Evolutionary conservation across 1,140 invertebrate species (phyloP), one percentile per base, ranked within the genome.

Genomic region (Ostrea denselamellosa): DNA sequence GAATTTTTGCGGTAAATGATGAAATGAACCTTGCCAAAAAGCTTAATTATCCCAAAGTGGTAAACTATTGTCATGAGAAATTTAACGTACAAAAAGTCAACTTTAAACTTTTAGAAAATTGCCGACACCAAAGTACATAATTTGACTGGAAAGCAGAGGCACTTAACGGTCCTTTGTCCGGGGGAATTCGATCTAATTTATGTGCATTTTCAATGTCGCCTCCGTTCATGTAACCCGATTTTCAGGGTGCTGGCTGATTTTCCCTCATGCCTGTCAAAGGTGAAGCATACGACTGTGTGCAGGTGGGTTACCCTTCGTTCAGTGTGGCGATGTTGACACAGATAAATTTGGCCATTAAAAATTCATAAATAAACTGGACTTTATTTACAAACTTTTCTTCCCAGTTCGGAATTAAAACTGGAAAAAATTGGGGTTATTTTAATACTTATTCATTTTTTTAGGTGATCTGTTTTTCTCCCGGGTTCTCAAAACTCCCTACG

Each of bases 201-300:
- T 71, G 68, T 71, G 68, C 68, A 71, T 71, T 71, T 71, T 71
- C 68, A 71, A 71, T 71, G 68, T 71, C 68, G 68, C 14, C 68
- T 71, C 22, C 22, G 68, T 71, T 71, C 25, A 34, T 44, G 34
- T 25, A 71, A 28, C 22, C 25, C 25, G 68, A 34, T 22, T 71
- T 12, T 28, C 22, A 22, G 68, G n/a, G 68, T 71, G n/a, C 28
- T 71, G 28, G 8, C 28, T 12, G 12, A 22, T 71, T 22, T 28
- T 25, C 22, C 25, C 68, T 8, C 14, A 25, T 71, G 25, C 68
- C 22, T 28, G 22, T 25, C 68, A 71, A 71, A 71, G 22, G 22
- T 28, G 8, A 12, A 7, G 68, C 28, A 22, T 71, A 28, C 25
- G 25, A 34, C 22, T 71, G 12, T 25, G 12, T 71, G 68, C 68